Evolutionary conservation across 1,140 invertebrate genomes (phyloP).

Genomic region (Hydropsyche tenuis): DNA sequence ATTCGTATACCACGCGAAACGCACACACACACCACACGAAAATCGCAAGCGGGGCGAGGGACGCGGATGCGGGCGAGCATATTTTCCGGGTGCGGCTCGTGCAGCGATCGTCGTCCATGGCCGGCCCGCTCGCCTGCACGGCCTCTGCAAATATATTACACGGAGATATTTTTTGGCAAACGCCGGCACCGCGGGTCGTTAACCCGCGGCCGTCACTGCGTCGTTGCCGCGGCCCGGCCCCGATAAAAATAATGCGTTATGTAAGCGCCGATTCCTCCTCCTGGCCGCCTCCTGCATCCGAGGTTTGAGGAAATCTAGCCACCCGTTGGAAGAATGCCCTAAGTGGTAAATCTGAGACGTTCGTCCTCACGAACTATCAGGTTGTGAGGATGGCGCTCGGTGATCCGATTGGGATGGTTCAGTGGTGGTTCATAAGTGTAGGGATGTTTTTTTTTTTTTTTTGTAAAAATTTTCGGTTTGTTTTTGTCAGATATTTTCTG

Average conservation of each 20-base stretch:
- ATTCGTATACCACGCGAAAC: no score
- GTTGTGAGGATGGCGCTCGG: no score
- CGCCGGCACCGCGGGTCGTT: slow-evolving; percentile 37
- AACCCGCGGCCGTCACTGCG: slow-evolving; percentile 44
- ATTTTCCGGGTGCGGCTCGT: neutral
- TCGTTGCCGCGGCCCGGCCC: slow-evolving; percentile 46
- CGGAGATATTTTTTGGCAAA: slow-evolving; percentile 17
- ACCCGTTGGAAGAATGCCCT: neutral
- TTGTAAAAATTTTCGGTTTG: no score
- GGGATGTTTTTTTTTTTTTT: no score
- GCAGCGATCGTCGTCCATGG: neutral
- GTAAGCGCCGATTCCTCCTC: slow-evolving; percentile 39
- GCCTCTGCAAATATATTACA: slow-evolving; percentile 12
- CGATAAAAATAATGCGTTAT: slow-evolving; percentile 51
- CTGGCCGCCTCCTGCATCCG: neutral
- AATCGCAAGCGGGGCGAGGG: no score
- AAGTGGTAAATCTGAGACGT: no score
- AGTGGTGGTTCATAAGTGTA: no score
- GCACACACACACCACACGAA: no score
- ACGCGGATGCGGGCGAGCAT: neutral
- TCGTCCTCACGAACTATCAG: no score
- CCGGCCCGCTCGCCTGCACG: neutral
- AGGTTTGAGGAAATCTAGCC: no score
- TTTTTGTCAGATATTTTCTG: no score
- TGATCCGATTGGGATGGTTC: no score